Evolutionary conservation across 2,113 vertebrate species (phyloP), one percentile per base, ranked within the genome.

Genomic region (Cynopterus brachyotis): DNA sequence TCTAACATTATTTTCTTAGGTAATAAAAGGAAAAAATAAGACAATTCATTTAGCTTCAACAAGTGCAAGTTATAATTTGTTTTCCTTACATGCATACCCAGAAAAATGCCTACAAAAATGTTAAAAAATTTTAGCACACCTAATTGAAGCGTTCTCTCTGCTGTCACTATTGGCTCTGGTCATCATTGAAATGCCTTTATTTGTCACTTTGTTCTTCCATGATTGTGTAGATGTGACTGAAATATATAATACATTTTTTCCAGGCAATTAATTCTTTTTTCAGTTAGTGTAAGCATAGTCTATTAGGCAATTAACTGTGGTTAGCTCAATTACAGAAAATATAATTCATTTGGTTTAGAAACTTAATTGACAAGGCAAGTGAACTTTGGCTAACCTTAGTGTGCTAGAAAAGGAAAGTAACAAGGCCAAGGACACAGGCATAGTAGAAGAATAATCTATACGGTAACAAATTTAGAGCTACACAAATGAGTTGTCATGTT

Each of bases 231-330:
- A 95, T 90, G 66, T 95, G 96, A 96, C 62, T 88, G 15, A 96
- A 97, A 95, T 93, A 91, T 53, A 89, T 82, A 96, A 85, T 57
- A 22, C 45, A 94, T 96, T 98, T 96, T 96, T 96, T 97, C 94
- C 59, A 95, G 96, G 96, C 95, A 97, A 97, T 97, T 96, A 97
- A 95, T 97, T 96, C 92, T 76, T 95, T 97, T 96, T 88, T 64
- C 35, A 89, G 84, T 78, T 96, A 88, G 28, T 94, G 62, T 94
- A 95, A 87, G 84, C 83, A 96, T 78, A 96, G 83, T 92, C 92
- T 97, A 97, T 98, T 97, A 97, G 94, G 92, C 88, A 95, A 97
- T 97, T 97, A 97, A 97, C 92, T 97, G 84, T 91, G 92, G 87
- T 95, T 95, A 95, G 87, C 69, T 97, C 95, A 95, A 95, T 97